A percentile compares a stretch with the other conserved stretches of the same genome.
These are phyloP conservation scores for Stigmatopora nigra DNA, from an alignment of 2,113 vertebrate genomes.

Conservation along the genomic window DNA sequence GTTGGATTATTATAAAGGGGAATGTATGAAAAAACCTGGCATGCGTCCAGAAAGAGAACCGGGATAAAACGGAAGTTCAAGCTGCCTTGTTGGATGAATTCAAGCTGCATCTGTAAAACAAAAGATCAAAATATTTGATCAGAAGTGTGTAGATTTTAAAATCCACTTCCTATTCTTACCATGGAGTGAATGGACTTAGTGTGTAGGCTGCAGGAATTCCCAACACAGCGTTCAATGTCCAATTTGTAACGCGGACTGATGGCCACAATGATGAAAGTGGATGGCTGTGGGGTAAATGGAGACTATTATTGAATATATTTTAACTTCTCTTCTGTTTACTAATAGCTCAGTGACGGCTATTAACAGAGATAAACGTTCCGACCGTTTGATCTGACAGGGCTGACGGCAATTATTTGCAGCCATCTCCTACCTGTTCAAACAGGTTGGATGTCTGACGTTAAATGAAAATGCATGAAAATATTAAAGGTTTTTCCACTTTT, in stretches of 20 bases:
- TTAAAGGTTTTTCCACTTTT: no score
- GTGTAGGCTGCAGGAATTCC: conserved; percentile 78
- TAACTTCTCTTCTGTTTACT: no score
- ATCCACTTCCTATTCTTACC: conserved; percentile 64
- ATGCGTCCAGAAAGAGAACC: conserved; percentile 80
- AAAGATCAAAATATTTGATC: not conserved
- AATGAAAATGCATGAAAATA: no score
- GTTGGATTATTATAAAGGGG: no score
- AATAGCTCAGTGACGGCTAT: no score
- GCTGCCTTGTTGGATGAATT: conserved; percentile 90
- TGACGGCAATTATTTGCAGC: no score
- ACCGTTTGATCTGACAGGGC: no score
- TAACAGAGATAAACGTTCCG: no score
- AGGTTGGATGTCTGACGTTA: no score
- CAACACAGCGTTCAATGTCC: conserved; percentile 78
- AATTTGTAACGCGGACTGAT: conserved; percentile 89
- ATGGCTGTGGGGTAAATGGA: conserved; percentile 65
- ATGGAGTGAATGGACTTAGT: conserved; percentile 86
- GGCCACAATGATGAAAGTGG: conserved; percentile 83
- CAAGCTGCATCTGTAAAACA: conserved; percentile 79
- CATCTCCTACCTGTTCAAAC: no score
- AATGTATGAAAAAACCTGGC: conserved; percentile 79
- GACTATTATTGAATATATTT: not conserved
- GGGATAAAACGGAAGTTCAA: conserved; percentile 92
- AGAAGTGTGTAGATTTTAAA: not conserved